Base-by-base conservation (phyloP, 2,113 vertebrate genomes). In the Albula glossodonta region DNA sequence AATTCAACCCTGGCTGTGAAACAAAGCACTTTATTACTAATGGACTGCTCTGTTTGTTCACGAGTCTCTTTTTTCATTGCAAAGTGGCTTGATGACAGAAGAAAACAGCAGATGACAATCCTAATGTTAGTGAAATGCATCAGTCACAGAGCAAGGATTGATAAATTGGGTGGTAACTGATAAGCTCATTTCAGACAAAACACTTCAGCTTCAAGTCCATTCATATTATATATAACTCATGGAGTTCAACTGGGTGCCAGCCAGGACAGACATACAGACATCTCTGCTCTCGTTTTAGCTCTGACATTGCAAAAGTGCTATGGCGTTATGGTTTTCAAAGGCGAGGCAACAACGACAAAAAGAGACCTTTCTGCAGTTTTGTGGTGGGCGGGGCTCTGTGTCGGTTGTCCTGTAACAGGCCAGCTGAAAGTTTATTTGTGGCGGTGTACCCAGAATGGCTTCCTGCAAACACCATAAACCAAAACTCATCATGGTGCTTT, bases 361-460 rank as follows among this genome's bases (percentile, higher is more conserved):
- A 13, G 3, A 70, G 63, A 22, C 63, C 19, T 70, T n/a, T 22
- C 22, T 70, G 11, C 22, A n/a, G n/a, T 74, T 74, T 25, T 8
- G 70, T 49, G 56, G 8, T 51, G 78, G 60, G 60, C n/a, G 49
- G 8, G 25, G 49, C 48, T 70, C 51, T 48, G 19, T 11, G 4
- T 17, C 10, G 63, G 52, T 17, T n/a, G 82, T 9, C 22, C 82
- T 51, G 49, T 50, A 15, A 31, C 56, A 63, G 5, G n/a, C 79
- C 86, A 83, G 86, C 70, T 83, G 22, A 52, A 8, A 17, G 60
- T 31, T n/a, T 86, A 81, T 86, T 81, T 86, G 63, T 17, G 60
- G 57, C 9, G 52, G 52, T 74, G 3, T 2, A 66, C 11, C 56
- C 31, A 74, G 49, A 51, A 48, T 4, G 85, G 22, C 84, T 85